Percentiles rank a stretch among this genome's conserved stretches.
Conservation (phyloP, 1,140 invertebrate genomes). For the Bacillus rossius region DNA sequence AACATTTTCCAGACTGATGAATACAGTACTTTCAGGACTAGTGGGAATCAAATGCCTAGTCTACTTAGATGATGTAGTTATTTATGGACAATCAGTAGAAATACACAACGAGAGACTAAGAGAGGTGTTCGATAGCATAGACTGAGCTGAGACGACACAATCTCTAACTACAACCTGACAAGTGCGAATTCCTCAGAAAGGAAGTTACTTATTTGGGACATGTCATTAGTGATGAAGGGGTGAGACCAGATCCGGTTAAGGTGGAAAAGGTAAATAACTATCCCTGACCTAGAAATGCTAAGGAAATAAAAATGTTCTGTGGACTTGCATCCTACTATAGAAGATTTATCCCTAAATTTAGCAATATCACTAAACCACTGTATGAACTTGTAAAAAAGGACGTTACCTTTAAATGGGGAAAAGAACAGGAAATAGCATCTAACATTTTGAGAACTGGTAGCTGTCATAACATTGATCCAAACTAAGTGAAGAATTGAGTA, state of each 20-base stretch:
- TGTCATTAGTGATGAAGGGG: slow-evolving; percentile 19
- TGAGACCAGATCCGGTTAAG: slow-evolving; percentile 22
- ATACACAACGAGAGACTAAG: slow-evolving; percentile 36
- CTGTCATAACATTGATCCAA: too few species aligned
- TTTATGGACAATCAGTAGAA: slow-evolving; percentile 34
- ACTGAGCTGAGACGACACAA: slow-evolving; percentile 29
- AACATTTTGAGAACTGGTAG: slow-evolving; percentile 17
- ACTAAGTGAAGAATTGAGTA: too few species aligned
- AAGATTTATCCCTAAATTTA: slow-evolving; percentile 34
- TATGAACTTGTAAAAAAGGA: slow-evolving; percentile 23
- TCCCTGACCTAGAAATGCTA: slow-evolving; percentile 17
- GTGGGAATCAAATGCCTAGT: slow-evolving; percentile 11
- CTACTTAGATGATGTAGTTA: slow-evolving; percentile 26
- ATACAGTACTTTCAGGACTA: slow-evolving; percentile 25
- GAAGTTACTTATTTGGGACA: slow-evolving; percentile 31
- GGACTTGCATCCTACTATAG: slow-evolving; percentile 32
- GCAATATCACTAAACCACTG: slow-evolving; percentile 25
- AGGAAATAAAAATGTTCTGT: slow-evolving; percentile 24
- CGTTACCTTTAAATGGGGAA: slow-evolving; percentile 29
- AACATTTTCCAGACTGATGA: slow-evolving; percentile 31
- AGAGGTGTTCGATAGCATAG: slow-evolving; percentile 32
- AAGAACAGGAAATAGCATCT: slow-evolving; percentile 30
- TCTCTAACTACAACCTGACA: slow-evolving; percentile 40
- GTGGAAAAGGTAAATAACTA: slow-evolving; percentile 18
- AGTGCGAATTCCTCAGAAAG: slow-evolving; percentile 33